phyloP scores from a whole-genome alignment of 2,113 vertebrate species.

The Trogon surrucura region DNA sequence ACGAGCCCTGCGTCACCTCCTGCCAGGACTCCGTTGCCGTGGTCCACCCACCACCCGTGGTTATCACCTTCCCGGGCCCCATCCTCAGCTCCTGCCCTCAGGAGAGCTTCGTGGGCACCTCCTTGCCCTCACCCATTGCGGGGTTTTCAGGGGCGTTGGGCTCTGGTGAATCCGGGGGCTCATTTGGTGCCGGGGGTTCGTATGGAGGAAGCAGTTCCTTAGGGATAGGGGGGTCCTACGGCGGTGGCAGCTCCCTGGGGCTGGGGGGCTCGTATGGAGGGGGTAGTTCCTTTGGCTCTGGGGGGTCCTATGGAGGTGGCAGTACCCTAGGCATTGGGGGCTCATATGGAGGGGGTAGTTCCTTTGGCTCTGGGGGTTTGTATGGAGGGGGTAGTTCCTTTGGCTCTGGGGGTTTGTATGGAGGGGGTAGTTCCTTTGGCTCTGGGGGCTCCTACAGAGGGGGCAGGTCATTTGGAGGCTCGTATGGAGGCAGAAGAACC shows the following conservation, averaged over 20 bases:
- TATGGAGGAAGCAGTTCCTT: not conserved
- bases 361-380: not conserved
- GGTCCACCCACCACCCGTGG: not conserved
- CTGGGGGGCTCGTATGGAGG: not conserved
- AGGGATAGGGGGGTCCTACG: not conserved
- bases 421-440: not conserved
- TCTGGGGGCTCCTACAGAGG: not conserved
- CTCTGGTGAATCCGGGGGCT: not conserved
- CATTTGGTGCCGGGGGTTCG: not conserved
- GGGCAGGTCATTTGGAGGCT: not conserved
- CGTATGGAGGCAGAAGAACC: not conserved
- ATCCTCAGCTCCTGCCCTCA: too few relatives aligned
- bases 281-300: not conserved
- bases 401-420: too few relatives aligned
- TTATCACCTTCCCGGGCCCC: too few relatives aligned
- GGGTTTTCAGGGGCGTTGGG: not conserved
- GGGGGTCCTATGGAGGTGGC: too few relatives aligned
- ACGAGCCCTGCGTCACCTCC: not conserved
- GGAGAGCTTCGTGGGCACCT: too few relatives aligned
- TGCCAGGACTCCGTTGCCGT: not conserved
- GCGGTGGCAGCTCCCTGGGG: fast-evolving
- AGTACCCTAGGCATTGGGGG: too few relatives aligned
- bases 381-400: too few relatives aligned
- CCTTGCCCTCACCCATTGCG: not conserved
- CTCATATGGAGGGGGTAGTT: not conserved